A percentile compares a stretch with the other conserved stretches of the same genome.
phyloP scores from a whole-genome alignment of 2,888 invertebrate species.

The Leptopilina myrica region DNA sequence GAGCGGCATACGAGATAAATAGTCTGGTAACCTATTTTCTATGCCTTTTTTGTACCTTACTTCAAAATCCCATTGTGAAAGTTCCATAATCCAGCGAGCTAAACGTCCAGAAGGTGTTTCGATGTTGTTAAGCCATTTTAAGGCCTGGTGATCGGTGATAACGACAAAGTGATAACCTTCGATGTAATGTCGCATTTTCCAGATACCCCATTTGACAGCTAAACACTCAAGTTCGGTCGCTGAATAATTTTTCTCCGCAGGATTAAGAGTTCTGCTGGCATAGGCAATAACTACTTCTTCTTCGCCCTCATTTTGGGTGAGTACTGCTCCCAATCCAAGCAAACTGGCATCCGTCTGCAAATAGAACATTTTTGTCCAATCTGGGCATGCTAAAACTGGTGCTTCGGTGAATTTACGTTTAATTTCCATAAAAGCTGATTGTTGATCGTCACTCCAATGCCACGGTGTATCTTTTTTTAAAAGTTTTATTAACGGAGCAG shows the following conservation, averaged over 20 bases:
- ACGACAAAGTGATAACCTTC: conserved; percentile 34
- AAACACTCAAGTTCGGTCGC: conserved; percentile 39
- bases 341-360: conserved; percentile 49
- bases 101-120: conserved; percentile 27
- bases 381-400: conserved; percentile 44
- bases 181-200: conserved; percentile 35
- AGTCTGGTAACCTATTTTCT: conserved; percentile 13
- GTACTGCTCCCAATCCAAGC: conserved; percentile 41
- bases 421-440: conserved; percentile 39
- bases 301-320: conserved; percentile 26
- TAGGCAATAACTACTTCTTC: conserved; percentile 47
- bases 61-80: conserved; percentile 31
- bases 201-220: conserved; percentile 22
- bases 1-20: neutral
- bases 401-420: conserved; percentile 28
- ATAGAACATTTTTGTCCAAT: conserved; percentile 40
- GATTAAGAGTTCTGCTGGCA: conserved; percentile 44
- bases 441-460: conserved; percentile 39
- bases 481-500: conserved; percentile 37
- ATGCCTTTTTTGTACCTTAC: neutral
- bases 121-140: conserved; percentile 25
- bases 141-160: conserved; percentile 22
- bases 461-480: conserved; percentile 39
- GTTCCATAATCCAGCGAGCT: conserved; percentile 40
- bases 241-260: conserved; percentile 40